Conservation (phyloP, 2,113 vertebrate species). For the Rissa tridactyla region DNA sequence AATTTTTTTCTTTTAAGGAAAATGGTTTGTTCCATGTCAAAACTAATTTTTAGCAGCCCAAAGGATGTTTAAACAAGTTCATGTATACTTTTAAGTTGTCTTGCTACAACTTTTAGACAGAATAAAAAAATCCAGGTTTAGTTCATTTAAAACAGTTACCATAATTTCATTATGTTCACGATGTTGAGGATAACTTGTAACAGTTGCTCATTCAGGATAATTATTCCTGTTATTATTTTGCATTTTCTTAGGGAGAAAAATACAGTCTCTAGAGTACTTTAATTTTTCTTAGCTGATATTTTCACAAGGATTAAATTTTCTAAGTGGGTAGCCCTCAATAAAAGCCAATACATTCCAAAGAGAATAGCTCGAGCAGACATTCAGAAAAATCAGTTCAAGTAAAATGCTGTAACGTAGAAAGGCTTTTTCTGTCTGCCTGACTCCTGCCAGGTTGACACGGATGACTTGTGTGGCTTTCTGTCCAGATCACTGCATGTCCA, state of each 20-base stretch:
- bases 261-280: not conserved
- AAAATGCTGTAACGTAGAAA: not conserved
- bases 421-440: not conserved
- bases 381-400: not conserved
- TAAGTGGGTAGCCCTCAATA: not conserved
- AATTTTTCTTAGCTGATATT: not conserved
- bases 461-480: not conserved
- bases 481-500: not conserved
- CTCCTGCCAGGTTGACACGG: not conserved
- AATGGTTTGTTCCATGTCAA: not conserved
- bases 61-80: not conserved
- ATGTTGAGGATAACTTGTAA: not conserved
- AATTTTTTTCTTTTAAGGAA: not conserved
- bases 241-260: not conserved
- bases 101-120: not conserved
- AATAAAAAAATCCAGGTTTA: not conserved
- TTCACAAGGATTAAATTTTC: conserved; percentile 1
- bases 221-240: not conserved
- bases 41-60: not conserved
- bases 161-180: not conserved
- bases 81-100: not conserved
- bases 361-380: not conserved
- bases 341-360: not conserved
- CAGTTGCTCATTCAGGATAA: not conserved
- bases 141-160: not conserved